Evolutionary conservation across 2,888 invertebrate species (phyloP).

Genomic region (Caradrina clavipalpis): DNA sequence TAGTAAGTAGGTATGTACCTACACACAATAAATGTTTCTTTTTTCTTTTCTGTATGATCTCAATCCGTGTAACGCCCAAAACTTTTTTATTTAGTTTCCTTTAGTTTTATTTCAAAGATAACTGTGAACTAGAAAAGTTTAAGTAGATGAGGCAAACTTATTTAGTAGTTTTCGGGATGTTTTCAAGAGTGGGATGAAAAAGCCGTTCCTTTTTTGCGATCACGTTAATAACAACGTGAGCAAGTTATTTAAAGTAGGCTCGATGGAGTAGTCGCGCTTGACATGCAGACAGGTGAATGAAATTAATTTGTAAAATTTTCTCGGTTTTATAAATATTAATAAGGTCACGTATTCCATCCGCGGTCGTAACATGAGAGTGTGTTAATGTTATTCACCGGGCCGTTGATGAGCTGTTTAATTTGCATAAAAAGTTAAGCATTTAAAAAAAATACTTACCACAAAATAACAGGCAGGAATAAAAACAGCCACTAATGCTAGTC

Average conservation of each 20-base stretch:
- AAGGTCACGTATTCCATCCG: conserved; percentile 38
- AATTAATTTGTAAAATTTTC: conserved; percentile 20
- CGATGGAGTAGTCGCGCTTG: conserved; percentile 1
- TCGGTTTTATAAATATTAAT: conserved; percentile 38
- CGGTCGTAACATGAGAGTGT: conserved; percentile 25
- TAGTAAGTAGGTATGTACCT: background rate
- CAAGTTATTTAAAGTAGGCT: background rate
- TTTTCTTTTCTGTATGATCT: conserved; percentile 29
- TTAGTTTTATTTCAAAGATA: conserved; percentile 52
- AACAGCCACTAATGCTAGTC: background rate
- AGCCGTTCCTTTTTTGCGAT: background rate
- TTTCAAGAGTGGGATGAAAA: conserved; percentile 1
- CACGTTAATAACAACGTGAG: background rate
- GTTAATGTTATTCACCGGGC: conserved; percentile 33
- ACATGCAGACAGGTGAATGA: conserved; percentile 15
- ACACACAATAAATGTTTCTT: conserved; percentile 24
- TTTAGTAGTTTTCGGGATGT: conserved; percentile 27
- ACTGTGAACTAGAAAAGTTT: conserved; percentile 48
- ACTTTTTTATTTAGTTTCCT: conserved; percentile 48
- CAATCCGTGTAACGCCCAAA: conserved; percentile 37
- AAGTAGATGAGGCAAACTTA: conserved; percentile 42
- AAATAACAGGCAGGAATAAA: background rate
- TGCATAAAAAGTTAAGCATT: conserved; percentile 14
- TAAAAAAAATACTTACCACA: conserved; percentile 1
- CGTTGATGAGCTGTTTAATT: conserved; percentile 26